Evolutionary conservation across 2,113 vertebrate genomes (phyloP).

Genomic region (Oplegnathus fasciatus): DNA sequence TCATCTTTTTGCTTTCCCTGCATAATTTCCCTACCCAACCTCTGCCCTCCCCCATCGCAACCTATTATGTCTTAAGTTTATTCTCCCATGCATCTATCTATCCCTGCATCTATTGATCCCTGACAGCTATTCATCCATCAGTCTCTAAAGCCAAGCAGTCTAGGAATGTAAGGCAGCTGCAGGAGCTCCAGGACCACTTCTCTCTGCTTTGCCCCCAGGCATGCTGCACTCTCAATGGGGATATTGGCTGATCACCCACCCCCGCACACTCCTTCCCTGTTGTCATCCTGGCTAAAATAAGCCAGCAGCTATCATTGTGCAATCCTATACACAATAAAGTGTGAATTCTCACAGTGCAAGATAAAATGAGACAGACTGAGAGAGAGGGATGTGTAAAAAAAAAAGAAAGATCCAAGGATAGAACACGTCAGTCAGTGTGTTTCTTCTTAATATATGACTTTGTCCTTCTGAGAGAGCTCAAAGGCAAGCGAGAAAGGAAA

Average conservation of each 20-base stretch:
- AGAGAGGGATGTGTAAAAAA: slow-evolving; percentile 1
- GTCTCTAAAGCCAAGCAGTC: slow-evolving; percentile 17
- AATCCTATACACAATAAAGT: slow-evolving; percentile 17
- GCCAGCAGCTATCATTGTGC: slow-evolving; percentile 8
- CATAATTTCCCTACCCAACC: slow-evolving; percentile 6
- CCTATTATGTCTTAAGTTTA: slow-evolving; percentile 18
- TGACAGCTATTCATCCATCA: slow-evolving; percentile 34
- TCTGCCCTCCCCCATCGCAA: background rate
- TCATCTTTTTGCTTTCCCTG: background rate
- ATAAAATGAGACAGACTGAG: slow-evolving; percentile 5
- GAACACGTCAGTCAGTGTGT: background rate
- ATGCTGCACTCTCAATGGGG: slow-evolving; percentile 34
- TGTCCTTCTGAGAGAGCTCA: background rate
- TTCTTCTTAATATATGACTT: background rate
- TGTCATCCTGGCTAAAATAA: slow-evolving; percentile 31
- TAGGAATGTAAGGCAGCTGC: slow-evolving; percentile 25
- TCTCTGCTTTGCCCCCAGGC: slow-evolving; percentile 29
- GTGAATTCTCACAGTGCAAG: slow-evolving; percentile 10
- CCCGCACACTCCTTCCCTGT: background rate
- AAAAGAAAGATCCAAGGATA: background rate
- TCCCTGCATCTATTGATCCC: slow-evolving; percentile 38
- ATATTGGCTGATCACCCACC: slow-evolving; percentile 31
- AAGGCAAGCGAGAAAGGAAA: background rate
- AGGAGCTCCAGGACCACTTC: slow-evolving; percentile 17
- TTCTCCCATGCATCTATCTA: slow-evolving; percentile 8